Evolutionary conservation across 2,888 invertebrate species (phyloP).

Genomic region (Drosophila koepferae): DNA sequence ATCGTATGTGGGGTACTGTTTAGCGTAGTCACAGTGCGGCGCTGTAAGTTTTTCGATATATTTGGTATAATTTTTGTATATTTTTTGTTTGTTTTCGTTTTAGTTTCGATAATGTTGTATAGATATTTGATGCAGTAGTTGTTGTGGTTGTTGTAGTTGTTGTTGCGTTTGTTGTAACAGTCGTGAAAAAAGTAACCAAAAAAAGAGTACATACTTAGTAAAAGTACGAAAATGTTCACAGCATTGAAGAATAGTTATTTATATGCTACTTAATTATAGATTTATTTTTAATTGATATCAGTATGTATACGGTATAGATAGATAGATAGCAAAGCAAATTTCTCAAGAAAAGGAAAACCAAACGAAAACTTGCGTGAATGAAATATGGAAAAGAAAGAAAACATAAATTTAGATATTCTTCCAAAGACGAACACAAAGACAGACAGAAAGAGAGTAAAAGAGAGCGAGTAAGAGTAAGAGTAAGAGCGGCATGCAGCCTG

Average conservation of each 20-base stretch:
- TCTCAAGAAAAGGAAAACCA: background rate
- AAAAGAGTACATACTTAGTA: conserved; percentile 68
- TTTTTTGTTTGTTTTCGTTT: conserved; percentile 25
- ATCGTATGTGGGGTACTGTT: conserved; percentile 86
- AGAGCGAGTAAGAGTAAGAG: conserved; percentile 20
- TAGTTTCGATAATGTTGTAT: conserved; percentile 56
- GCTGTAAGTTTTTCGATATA: conserved; percentile 84
- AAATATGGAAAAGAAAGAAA: conserved; percentile 1
- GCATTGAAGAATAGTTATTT: conserved; percentile 60
- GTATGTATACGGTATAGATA: conserved; percentile 17
- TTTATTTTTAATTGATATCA: conserved; percentile 35
- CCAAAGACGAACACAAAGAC: conserved; percentile 16
- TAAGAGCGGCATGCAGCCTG: conserved; percentile 56
- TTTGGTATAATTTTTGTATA: conserved; percentile 49
- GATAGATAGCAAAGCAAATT: conserved; percentile 57
- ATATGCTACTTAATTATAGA: conserved; percentile 53
- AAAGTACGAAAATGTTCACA: conserved; percentile 64
- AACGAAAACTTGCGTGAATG: conserved; percentile 42
- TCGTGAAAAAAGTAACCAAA: conserved; percentile 77
- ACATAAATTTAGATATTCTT: conserved; percentile 1
- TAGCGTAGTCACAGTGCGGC: conserved; percentile 86
- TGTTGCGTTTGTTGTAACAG: conserved; percentile 62
- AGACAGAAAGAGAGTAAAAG: conserved; percentile 22
- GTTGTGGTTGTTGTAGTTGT: conserved; percentile 49
- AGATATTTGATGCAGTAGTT: conserved; percentile 47